phyloP scores from a whole-genome alignment of 2,113 vertebrate species.

The Maccullochella peelii region DNA sequence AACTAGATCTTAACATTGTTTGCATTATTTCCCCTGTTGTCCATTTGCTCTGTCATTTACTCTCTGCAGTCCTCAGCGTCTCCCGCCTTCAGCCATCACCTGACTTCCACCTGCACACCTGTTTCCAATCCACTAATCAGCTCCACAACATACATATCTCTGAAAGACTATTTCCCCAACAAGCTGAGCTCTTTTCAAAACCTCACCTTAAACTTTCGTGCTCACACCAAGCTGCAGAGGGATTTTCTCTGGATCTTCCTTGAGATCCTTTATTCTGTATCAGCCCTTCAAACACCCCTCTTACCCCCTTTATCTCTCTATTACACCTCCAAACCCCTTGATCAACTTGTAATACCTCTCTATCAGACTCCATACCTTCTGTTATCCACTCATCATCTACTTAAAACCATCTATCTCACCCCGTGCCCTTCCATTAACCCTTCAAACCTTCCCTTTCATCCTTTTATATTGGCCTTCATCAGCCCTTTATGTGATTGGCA shows the following conservation, averaged over 20 bases:
- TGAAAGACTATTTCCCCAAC: too few relatives aligned
- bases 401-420: neutral
- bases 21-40: too few relatives aligned
- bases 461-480: neutral
- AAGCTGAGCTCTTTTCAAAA: too few relatives aligned
- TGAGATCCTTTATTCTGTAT: neutral
- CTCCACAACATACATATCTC: neutral
- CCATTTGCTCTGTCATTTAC: too few relatives aligned
- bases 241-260: neutral
- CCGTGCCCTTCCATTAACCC: neutral
- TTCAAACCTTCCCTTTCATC: neutral
- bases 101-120: neutral
- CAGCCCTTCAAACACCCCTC: neutral
- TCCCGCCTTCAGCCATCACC: too few relatives aligned
- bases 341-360: neutral
- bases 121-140: neutral
- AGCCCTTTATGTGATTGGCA: neutral
- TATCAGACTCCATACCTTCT: neutral
- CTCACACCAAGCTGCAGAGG: too few relatives aligned
- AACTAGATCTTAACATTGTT: too few relatives aligned
- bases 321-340: neutral
- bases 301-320: neutral
- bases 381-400: neutral
- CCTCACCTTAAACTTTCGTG: too few relatives aligned
- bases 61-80: too few relatives aligned